Evolutionary conservation across 2,888 invertebrate genomes (phyloP), one percentile per base, ranked within the genome.

Genomic region (Automeris io): DNA sequence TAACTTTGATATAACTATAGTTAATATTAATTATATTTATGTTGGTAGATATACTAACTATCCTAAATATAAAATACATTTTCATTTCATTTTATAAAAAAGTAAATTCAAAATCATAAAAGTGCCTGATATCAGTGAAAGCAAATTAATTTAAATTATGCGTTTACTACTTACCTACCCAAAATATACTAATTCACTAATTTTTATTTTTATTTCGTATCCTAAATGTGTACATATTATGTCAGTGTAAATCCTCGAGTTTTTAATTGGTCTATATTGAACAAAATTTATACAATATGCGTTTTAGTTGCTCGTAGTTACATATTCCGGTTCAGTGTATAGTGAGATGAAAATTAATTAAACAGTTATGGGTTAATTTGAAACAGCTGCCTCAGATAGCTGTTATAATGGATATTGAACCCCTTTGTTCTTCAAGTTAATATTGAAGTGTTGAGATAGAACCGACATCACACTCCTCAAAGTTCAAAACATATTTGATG

Each of bases 331-430:
- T 16, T 16, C 2, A n/a, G 16, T 4, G 16, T 29, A 33, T 35
- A 38, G 38, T 46, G 54, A 56, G 62, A 54, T 55, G 62, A 65
- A 66, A 69, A 70, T 71, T 71, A 71, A 70, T 72, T 70, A 68
- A 68, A 66, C 61, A 61, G 57, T 62, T 66, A 61, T 59, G 59
- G 60, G 57, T 64, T 67, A 57, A 70, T 65, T 61, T 58, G 62
- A 51, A 62, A 58, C 71, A 70, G 67, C 70, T 68, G 71, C 51
- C 57, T 56, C 47, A 51, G 60, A 61, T 63, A 62, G 23, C 32
- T 34, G 33, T 63, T 62, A 56, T 57, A 58, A 61, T 59, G 56
- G 58, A 61, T 66, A 66, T 65, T 64, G 54, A 45, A 56, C 54
- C 60, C 67, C 62, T 61, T 57, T 54, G 58, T 58, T 59, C 53